phyloP scores from a whole-genome alignment of 1,140 invertebrate species.

The Anastatus disparis region DNA sequence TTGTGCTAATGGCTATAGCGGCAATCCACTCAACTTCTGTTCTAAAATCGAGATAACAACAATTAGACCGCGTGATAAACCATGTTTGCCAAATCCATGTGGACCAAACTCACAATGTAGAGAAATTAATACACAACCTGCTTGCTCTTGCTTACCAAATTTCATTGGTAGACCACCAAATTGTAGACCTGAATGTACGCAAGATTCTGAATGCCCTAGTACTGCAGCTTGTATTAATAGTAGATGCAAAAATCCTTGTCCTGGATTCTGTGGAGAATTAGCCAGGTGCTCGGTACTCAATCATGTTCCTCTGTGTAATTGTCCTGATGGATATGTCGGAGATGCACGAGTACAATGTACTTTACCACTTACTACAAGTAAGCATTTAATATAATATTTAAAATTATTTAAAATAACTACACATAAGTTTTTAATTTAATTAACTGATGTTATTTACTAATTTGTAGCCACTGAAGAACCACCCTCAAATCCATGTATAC shows the following conservation, averaged over 20 bases:
- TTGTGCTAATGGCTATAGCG: slow-evolving; percentile 77
- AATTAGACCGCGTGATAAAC: slow-evolving; percentile 62
- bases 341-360: slow-evolving; percentile 77
- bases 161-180: slow-evolving; percentile 82
- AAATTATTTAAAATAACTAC: no score
- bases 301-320: slow-evolving; percentile 79
- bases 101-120: slow-evolving; percentile 82
- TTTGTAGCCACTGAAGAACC: slow-evolving; percentile 62
- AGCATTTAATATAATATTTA: slow-evolving; percentile 35
- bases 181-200: slow-evolving; percentile 82
- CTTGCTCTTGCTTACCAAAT: slow-evolving; percentile 79
- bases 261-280: slow-evolving; percentile 79
- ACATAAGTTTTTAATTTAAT: neutral
- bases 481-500: slow-evolving; percentile 73
- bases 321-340: slow-evolving; percentile 79
- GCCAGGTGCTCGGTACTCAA: slow-evolving; percentile 81
- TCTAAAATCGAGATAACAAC: slow-evolving; percentile 64
- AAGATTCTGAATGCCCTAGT: slow-evolving; percentile 78
- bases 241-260: slow-evolving; percentile 83
- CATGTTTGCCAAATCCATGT: slow-evolving; percentile 81
- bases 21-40: slow-evolving; percentile 82
- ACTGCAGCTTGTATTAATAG: slow-evolving; percentile 81
- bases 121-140: slow-evolving; percentile 75
- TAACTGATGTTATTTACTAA: slow-evolving; percentile 35
- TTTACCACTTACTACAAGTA: slow-evolving; percentile 61